Evolutionary conservation across 2,113 vertebrate species (phyloP), one percentile per base, ranked within the genome.

Genomic region (Sebastes schlegelii): DNA sequence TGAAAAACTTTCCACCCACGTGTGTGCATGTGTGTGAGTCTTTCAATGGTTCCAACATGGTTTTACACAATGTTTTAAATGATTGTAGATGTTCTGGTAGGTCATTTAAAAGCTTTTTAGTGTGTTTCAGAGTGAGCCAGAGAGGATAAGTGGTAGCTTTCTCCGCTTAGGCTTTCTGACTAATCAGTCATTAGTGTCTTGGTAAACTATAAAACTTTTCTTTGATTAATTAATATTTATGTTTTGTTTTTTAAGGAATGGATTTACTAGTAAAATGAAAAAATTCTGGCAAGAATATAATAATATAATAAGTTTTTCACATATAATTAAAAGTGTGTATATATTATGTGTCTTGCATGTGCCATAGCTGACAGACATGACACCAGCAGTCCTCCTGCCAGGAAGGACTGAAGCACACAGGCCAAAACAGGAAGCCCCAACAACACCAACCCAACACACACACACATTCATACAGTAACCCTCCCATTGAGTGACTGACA

Each of bases 391-490:
- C 79, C 61, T 58, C 90, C 10, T 80, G 92, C 88, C 96, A 95
- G 96, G 97, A 97, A 96, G 94, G 91, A 92, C 94, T 90, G 85
- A 95, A 92, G 92, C 68, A 94, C 91, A 83, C 90, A 57, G 93
- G 93, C 93, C 95, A 95, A 97, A 98, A 97, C 97, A 98, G 97
- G 97, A 98, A 97, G 91, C 1, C 0, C 76, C 62, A 87, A 94
- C 0, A 75, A 68, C 87, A 61, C 71, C 5, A 75, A 17, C 40
- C 14, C 92, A 54, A 57, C 75, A 68, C 63, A 45, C 79, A 81
- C 57, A 83, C 48, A 64, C 62, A 77, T 8, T 51, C 63, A 72
- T 21, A 83, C 63, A 84, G 93, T 62, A 86, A 73, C 91, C 94
- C 92, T 91, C 92, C 82, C 0, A 79, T 6, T 52, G 83, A 87